Percentiles rank a stretch among this genome's conserved stretches.
Evolutionary conservation across 2,888 invertebrate species (phyloP).

Genomic region (Philaethria dido): DNA sequence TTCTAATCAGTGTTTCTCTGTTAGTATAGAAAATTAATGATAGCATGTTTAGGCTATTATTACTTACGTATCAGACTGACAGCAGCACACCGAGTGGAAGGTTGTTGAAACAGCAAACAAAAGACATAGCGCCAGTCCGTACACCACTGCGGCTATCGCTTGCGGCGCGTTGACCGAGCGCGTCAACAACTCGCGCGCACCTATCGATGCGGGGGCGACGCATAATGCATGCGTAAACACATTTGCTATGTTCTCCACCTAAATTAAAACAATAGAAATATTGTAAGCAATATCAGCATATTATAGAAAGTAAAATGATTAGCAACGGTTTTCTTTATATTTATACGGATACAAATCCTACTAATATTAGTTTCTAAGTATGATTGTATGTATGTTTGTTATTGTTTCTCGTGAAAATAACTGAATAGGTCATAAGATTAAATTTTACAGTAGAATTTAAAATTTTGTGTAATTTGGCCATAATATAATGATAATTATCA

Average conservation of each 20-base stretch:
- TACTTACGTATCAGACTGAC: constrained; percentile 78
- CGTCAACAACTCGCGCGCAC: constrained; percentile 88
- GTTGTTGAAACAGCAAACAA: constrained; percentile 95
- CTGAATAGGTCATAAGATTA: too few species aligned
- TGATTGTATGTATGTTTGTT: too few species aligned
- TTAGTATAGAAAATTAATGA: background rate
- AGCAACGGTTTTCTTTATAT: too few species aligned
- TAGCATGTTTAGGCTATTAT: background rate
- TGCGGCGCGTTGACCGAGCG: constrained; percentile 90
- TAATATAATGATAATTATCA: too few species aligned
- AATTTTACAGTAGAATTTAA: too few species aligned
- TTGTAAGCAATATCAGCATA: background rate
- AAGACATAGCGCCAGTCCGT: constrained; percentile 92
- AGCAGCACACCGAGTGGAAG: constrained; percentile 95
- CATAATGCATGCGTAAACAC: constrained; percentile 95
- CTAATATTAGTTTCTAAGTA: too few species aligned
- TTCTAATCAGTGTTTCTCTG: background rate
- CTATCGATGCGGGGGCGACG: constrained; percentile 93
- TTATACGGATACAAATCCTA: too few species aligned
- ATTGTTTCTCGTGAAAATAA: too few species aligned
- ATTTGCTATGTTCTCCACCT: constrained; percentile 95
- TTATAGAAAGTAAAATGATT: too few species aligned
- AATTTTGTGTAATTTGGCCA: too few species aligned
- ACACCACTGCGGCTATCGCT: constrained; percentile 91
- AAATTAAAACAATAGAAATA: constrained; percentile 53